Evolutionary conservation across 2,113 vertebrate species (phyloP).

Genomic region (Phaethon lepturus): DNA sequence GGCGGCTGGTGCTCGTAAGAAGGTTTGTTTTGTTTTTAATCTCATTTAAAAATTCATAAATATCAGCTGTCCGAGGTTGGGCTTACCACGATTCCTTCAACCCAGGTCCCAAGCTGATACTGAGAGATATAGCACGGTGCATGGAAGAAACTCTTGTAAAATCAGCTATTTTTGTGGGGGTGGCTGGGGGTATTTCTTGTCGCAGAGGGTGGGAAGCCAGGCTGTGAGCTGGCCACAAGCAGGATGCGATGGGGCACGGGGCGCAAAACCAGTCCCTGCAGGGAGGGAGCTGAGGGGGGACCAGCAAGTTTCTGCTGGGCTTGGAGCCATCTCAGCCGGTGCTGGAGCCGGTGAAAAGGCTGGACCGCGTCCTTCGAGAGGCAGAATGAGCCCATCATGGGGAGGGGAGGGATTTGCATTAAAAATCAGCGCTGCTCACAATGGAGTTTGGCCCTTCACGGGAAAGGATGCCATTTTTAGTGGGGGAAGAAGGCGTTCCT

Average conservation of each 20-base stretch:
- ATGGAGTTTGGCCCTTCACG: neutral
- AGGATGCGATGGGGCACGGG: fast-evolving
- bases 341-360: neutral
- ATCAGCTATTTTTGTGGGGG: neutral
- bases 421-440: fast-evolving
- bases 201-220: neutral
- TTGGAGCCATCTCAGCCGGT: neutral
- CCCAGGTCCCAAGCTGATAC: neutral
- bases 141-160: neutral
- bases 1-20: neutral
- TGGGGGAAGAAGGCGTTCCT: neutral
- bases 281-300: neutral
- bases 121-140: neutral
- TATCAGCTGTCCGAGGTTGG: neutral
- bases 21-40: neutral
- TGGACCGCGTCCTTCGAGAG: neutral
- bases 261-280: neutral
- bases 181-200: neutral
- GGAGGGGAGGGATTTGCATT: neutral
- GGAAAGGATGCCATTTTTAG: neutral
- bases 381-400: neutral
- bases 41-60: neutral
- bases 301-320: neutral
- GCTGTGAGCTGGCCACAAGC: neutral
- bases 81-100: neutral